Evolutionary conservation across 2,797 vertebrate genomes (phyloP).

Genomic region (Aeoliscus strigatus): DNA sequence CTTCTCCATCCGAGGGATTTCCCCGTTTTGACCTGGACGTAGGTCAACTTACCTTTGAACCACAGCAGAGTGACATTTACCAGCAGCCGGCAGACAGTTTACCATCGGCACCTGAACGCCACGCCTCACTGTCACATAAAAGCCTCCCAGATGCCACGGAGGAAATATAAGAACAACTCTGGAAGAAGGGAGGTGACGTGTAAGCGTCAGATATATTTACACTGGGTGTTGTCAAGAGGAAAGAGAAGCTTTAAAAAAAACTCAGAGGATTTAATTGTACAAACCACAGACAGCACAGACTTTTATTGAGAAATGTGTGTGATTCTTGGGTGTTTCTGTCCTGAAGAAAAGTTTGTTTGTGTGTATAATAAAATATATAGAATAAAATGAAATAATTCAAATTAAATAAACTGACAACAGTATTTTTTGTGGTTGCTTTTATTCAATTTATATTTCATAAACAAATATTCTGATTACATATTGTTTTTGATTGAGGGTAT

Average conservation of each 20-base stretch:
- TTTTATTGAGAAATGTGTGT: conserved; percentile 35
- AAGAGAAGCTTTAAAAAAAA: conserved; percentile 18
- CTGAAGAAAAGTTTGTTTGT: too few relatives aligned
- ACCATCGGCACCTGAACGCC: conserved; percentile 45
- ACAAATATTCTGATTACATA: too few relatives aligned
- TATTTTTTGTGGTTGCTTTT: too few relatives aligned
- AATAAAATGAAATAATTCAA: too few relatives aligned
- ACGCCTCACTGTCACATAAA: conserved; percentile 41
- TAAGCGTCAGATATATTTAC: too few relatives aligned
- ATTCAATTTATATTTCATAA: too few relatives aligned
- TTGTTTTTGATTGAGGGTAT: too few relatives aligned
- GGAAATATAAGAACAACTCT: conserved; percentile 1
- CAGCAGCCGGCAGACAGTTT: conserved; percentile 43
- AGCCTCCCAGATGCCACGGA: conserved; percentile 28
- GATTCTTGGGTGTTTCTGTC: conserved; percentile 30
- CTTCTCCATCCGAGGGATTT: background rate
- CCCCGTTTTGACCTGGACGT: background rate
- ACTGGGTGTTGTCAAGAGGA: conserved; percentile 34
- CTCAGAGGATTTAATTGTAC: conserved; percentile 28
- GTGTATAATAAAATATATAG: too few relatives aligned
- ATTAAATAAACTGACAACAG: too few relatives aligned
- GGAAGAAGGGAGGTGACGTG: background rate
- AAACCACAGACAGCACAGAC: conserved; percentile 8
- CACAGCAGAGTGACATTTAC: conserved; percentile 32
- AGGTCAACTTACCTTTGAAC: conserved; percentile 25